Conservation (phyloP, 2,888 invertebrate species). For the Tupiocoris notatus region DNA sequence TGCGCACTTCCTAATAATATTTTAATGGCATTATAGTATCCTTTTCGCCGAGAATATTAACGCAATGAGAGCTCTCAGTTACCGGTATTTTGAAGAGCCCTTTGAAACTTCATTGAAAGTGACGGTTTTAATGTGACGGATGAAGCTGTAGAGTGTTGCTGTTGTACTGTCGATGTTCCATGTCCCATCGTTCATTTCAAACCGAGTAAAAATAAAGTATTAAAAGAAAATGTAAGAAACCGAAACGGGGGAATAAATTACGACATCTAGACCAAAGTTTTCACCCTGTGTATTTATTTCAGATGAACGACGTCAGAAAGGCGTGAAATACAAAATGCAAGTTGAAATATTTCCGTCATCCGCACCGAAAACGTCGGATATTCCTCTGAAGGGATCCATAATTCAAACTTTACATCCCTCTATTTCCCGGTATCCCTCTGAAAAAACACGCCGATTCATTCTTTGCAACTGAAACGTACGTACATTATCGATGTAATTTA, state of each 20-base stretch:
- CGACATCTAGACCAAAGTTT: too few relatives aligned
- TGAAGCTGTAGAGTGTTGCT: too few relatives aligned
- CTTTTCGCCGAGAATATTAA: neutral
- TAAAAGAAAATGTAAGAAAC: too few relatives aligned
- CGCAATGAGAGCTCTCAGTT: too few relatives aligned
- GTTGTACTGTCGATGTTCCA: too few relatives aligned
- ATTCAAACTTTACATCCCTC: conserved; percentile 13
- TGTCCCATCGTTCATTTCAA: too few relatives aligned
- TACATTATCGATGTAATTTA: conserved; percentile 41
- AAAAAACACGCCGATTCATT: conserved; percentile 23
- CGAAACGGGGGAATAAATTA: too few relatives aligned
- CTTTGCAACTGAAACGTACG: conserved; percentile 11
- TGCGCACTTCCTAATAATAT: conserved; percentile 38
- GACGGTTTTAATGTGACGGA: too few relatives aligned
- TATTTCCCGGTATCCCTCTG: neutral
- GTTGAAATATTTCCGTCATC: neutral
- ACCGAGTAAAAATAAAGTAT: too few relatives aligned
- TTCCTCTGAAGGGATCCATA: conserved; percentile 1
- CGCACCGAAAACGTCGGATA: neutral
- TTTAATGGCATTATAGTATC: conserved; percentile 34
- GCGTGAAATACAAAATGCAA: neutral
- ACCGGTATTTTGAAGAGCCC: neutral
- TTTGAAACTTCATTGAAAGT: too few relatives aligned
- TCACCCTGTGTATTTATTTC: too few relatives aligned
- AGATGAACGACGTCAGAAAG: too few relatives aligned